Evolutionary conservation across 2,888 invertebrate genomes (phyloP).

Genomic region (Mesorhabditis spiculigera): DNA sequence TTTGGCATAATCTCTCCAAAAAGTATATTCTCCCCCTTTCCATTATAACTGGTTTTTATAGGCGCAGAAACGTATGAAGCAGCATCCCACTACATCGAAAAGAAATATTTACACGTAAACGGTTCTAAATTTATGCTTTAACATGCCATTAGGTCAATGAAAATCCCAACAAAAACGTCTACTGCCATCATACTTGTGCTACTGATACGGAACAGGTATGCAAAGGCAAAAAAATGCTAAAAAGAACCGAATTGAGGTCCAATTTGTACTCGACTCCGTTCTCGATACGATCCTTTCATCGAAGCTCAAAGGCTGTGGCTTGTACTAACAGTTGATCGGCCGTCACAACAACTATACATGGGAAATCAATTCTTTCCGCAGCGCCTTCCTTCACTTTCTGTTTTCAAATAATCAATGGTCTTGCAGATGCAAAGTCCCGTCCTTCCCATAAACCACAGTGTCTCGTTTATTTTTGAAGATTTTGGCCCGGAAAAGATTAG

Average conservation of each 20-base stretch:
- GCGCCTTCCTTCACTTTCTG: too few species aligned
- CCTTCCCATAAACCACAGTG: too few species aligned
- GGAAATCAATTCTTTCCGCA: too few species aligned
- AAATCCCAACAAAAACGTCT: slow-evolving; percentile 50
- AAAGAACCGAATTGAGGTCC: slow-evolving; percentile 38
- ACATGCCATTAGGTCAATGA: slow-evolving; percentile 29
- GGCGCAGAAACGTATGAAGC: slow-evolving; percentile 42
- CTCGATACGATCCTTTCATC: slow-evolving; percentile 55
- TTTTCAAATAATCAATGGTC: too few species aligned
- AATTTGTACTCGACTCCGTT: slow-evolving; percentile 55
- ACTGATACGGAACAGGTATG: slow-evolving; percentile 38
- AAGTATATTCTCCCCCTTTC: neutral
- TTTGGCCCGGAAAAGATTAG: too few species aligned
- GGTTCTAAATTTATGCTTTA: neutral
- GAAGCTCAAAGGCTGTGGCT: slow-evolving; percentile 56
- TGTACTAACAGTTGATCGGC: slow-evolving; percentile 35
- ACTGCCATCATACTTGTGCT: slow-evolving; percentile 51
- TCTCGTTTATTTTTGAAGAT: too few species aligned
- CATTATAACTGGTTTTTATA: slow-evolving; percentile 13
- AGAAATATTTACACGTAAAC: slow-evolving; percentile 30
- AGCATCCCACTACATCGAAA: slow-evolving; percentile 40
- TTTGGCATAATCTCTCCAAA: too few species aligned
- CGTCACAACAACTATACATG: too few species aligned
- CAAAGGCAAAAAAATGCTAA: neutral
- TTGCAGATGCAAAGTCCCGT: too few species aligned